These are phyloP conservation scores for Prionace glauca DNA, from an alignment of 2,797 vertebrate species.

Conservation along the genomic window DNA sequence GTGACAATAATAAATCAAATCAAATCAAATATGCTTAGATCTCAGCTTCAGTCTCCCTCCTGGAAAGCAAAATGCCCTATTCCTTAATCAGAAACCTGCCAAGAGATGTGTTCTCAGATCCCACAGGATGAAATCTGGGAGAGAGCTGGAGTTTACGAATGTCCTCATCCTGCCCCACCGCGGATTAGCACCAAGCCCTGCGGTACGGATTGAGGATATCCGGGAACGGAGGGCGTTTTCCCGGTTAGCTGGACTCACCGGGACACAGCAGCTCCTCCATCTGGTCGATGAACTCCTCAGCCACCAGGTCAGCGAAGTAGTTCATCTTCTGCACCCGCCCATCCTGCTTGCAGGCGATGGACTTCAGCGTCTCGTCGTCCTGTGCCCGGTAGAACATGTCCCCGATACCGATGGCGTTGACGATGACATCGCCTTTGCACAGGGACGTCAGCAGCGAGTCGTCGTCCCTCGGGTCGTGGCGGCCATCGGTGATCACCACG, in stretches of 20 bases:
- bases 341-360: conserved; percentile 73
- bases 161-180: not conserved
- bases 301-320: conserved; percentile 88
- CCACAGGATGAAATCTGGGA: too few relatives aligned
- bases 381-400: conserved; percentile 86
- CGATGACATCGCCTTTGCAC: conserved; percentile 67
- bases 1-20: too few relatives aligned
- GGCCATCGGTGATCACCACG: conserved; percentile 92
- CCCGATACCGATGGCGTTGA: conserved; percentile 90
- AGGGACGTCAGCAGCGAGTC: conserved; percentile 75
- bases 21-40: not conserved
- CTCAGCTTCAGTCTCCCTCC: not conserved
- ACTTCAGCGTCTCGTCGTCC: conserved; percentile 79
- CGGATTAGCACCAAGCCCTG: not conserved
- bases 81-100: not conserved
- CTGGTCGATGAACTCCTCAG: conserved; percentile 86
- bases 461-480: conserved; percentile 85
- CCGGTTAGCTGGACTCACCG: conserved; percentile 55
- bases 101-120: not conserved
- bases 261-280: conserved; percentile 86
- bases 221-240: not conserved
- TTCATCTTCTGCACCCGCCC: conserved; percentile 80
- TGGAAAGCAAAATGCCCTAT: too few relatives aligned
- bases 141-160: too few relatives aligned
- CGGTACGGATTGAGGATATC: not conserved